Evolutionary conservation across 2,888 invertebrate genomes (phyloP).

Genomic region (Spodoptera picta): DNA sequence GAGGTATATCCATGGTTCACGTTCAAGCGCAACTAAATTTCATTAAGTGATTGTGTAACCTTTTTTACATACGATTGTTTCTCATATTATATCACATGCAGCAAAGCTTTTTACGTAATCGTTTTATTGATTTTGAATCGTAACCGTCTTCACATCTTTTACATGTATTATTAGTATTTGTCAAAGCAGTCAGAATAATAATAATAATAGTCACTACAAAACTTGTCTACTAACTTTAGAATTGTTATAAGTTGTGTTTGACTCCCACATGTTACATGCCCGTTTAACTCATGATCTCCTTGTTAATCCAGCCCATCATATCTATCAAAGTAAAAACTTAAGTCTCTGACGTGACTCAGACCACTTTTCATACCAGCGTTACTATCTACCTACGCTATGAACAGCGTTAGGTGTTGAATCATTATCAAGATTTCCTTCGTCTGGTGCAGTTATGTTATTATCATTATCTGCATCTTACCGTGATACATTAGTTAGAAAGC

Average conservation of each 20-base stretch:
- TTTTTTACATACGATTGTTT: conserved; percentile 14
- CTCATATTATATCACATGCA: neutral
- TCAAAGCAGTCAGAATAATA: neutral
- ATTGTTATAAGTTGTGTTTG: too few species aligned
- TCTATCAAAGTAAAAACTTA: too few species aligned
- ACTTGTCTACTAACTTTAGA: too few species aligned
- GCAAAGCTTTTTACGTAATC: conserved; percentile 1
- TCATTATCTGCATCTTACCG: conserved; percentile 19
- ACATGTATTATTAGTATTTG: conserved; percentile 9
- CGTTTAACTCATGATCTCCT: too few species aligned
- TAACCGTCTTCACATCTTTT: conserved; percentile 8
- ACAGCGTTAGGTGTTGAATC: too few species aligned
- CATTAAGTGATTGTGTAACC: conserved; percentile 7
- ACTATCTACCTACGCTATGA: too few species aligned
- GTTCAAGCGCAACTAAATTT: conserved; percentile 16
- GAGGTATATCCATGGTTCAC: neutral
- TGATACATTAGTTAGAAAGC: conserved; percentile 31
- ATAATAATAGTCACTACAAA: neutral
- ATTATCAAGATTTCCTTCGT: too few species aligned
- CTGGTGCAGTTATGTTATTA: too few species aligned
- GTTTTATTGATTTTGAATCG: conserved; percentile 11
- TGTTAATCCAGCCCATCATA: too few species aligned
- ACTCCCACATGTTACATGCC: too few species aligned
- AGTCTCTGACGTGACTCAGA: too few species aligned
- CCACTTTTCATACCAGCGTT: too few species aligned